phyloP scores from a whole-genome alignment of 1,140 invertebrate genomes.

The Nautilus pompilius region DNA sequence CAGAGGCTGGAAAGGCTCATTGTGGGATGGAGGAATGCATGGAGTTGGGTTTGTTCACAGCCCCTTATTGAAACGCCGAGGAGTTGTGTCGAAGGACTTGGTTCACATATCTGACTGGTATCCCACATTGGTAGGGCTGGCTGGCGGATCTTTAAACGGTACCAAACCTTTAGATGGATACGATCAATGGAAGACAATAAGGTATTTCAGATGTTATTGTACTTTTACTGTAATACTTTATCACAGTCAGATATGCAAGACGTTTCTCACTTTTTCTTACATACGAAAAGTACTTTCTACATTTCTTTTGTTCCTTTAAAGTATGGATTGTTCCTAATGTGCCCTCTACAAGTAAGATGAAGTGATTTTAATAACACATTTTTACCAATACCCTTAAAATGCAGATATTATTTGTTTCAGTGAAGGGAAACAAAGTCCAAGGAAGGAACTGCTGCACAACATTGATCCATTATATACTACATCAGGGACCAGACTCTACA shows the following conservation, averaged over 20 bases:
- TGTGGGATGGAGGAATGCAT: constrained; percentile 57
- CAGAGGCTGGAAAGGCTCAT: constrained; percentile 53
- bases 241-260: no score
- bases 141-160: constrained; percentile 28
- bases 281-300: no score
- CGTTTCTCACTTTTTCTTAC: no score
- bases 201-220: no score
- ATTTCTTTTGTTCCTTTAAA: no score
- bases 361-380: no score
- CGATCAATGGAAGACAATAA: constrained; percentile 37
- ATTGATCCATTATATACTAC: constrained; percentile 29
- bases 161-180: constrained; percentile 32
- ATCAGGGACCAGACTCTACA: constrained; percentile 17
- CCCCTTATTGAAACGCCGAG: constrained; percentile 12
- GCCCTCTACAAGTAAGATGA: no score
- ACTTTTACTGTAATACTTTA: no score
- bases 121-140: constrained; percentile 38
- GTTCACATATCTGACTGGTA: constrained; percentile 48
- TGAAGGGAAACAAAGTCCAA: constrained; percentile 19
- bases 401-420: constrained; percentile 12
- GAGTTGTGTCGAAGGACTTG: constrained; percentile 17
- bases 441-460: constrained; percentile 42
- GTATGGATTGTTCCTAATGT: no score
- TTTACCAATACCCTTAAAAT: background rate
- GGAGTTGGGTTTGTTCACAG: constrained; percentile 26